phyloP scores from a whole-genome alignment of 2,888 invertebrate genomes.

The Rhagonycha lutea region DNA sequence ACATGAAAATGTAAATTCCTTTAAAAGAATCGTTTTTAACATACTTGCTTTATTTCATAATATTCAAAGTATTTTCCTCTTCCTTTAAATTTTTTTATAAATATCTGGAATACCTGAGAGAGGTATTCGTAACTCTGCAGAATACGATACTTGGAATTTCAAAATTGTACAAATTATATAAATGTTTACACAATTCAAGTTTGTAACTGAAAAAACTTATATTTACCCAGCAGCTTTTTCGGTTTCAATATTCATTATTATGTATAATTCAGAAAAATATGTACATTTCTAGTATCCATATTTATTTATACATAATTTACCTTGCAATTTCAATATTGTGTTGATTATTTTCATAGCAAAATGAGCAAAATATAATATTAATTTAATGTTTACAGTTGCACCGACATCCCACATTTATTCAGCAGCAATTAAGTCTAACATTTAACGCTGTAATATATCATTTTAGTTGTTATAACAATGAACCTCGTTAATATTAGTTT shows the following conservation, averaged over 20 bases:
- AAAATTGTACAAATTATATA: slow-evolving; percentile 23
- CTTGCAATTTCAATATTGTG: background rate
- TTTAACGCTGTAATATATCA: background rate
- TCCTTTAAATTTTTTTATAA: slow-evolving; percentile 19
- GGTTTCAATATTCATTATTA: background rate
- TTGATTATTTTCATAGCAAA: background rate
- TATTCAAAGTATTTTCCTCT: slow-evolving; percentile 25
- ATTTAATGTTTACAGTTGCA: background rate
- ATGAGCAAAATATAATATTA: background rate
- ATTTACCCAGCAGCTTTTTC: background rate
- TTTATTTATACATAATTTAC: background rate
- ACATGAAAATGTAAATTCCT: background rate
- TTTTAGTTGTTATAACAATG: background rate
- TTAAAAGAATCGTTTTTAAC: background rate
- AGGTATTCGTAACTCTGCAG: slow-evolving; percentile 26
- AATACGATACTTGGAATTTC: slow-evolving; percentile 27
- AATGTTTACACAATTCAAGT: slow-evolving; percentile 26
- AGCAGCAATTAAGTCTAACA: background rate
- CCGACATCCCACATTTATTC: background rate
- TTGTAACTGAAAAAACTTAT: slow-evolving; percentile 15
- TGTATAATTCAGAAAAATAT: background rate
- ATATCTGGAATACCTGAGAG: slow-evolving; percentile 23
- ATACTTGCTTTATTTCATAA: slow-evolving; percentile 22
- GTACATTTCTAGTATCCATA: background rate
- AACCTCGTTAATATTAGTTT: background rate